These are phyloP conservation scores for Cassiopea xamachana DNA, from an alignment of 30 jellyfish, hydroid and myxozoan genomes.

Conservation along the genomic window DNA sequence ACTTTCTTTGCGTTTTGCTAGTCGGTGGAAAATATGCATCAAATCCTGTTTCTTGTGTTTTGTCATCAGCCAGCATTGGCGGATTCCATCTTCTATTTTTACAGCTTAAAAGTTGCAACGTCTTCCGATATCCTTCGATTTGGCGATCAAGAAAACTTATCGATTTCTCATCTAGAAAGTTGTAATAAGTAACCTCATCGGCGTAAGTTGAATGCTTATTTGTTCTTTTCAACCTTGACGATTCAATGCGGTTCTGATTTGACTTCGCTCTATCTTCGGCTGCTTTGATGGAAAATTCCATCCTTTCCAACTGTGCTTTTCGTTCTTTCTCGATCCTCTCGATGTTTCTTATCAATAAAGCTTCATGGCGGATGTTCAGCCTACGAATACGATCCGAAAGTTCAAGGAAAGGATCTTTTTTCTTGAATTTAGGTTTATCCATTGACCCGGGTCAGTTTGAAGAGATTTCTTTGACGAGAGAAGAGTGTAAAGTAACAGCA, in stretches of 20 bases:
- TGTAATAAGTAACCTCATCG: neutral
- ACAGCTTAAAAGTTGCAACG: slow-evolving; percentile 27
- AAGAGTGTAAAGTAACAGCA: no score
- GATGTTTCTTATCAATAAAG: slow-evolving; percentile 41
- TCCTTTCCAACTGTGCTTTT: slow-evolving; percentile 9
- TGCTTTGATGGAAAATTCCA: slow-evolving; percentile 38
- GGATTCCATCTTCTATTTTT: neutral
- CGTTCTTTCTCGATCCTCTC: slow-evolving; percentile 42
- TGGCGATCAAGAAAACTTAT: slow-evolving; percentile 64
- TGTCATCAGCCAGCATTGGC: neutral
- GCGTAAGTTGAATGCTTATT: neutral
- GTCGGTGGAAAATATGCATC: slow-evolving; percentile 69
- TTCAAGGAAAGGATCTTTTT: slow-evolving; percentile 34
- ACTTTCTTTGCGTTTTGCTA: neutral
- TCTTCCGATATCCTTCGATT: slow-evolving; percentile 57
- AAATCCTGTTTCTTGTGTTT: slow-evolving; percentile 37
- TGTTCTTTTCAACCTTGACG: neutral
- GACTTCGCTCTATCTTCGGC: slow-evolving; percentile 23
- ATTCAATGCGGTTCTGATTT: neutral
- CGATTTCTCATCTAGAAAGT: neutral
- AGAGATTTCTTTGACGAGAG: neutral
- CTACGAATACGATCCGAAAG: slow-evolving; percentile 68
- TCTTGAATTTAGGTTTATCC: neutral
- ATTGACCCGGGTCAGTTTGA: neutral
- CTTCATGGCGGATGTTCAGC: slow-evolving; percentile 65